phyloP scores from a whole-genome alignment of 2,113 vertebrate genomes.

The Limnothrissa miodon region DNA sequence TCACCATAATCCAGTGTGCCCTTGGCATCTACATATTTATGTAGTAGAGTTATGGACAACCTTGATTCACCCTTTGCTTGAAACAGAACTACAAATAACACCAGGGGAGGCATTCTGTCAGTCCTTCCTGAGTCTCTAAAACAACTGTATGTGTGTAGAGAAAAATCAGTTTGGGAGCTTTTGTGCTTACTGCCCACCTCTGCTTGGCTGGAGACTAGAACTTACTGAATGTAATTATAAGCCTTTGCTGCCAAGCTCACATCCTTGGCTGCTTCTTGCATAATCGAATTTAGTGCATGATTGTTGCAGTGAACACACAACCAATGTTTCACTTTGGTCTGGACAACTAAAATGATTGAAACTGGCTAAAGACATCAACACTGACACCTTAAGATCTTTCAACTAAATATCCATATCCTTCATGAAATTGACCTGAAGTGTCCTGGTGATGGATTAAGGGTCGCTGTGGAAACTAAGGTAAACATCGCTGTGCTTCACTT shows the following conservation, averaged over 20 bases:
- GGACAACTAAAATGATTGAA: background rate
- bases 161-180: background rate
- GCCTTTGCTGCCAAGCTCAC: background rate
- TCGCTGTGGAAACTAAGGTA: background rate
- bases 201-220: slow-evolving; percentile 4
- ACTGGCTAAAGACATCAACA: background rate
- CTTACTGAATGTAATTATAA: background rate
- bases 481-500: background rate
- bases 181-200: background rate
- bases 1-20: background rate
- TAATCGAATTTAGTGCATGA: slow-evolving; percentile 12
- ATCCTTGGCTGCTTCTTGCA: slow-evolving; percentile 13
- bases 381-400: background rate
- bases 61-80: background rate
- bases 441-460: background rate
- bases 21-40: background rate
- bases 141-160: background rate
- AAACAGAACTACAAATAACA: background rate
- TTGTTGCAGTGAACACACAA: slow-evolving; percentile 3
- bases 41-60: background rate
- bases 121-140: background rate
- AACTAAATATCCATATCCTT: background rate
- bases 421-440: background rate
- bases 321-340: background rate
- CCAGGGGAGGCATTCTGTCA: background rate